Base-by-base conservation (phyloP, 2,113 vertebrate species). In the Scophthalmus maximus region DNA sequence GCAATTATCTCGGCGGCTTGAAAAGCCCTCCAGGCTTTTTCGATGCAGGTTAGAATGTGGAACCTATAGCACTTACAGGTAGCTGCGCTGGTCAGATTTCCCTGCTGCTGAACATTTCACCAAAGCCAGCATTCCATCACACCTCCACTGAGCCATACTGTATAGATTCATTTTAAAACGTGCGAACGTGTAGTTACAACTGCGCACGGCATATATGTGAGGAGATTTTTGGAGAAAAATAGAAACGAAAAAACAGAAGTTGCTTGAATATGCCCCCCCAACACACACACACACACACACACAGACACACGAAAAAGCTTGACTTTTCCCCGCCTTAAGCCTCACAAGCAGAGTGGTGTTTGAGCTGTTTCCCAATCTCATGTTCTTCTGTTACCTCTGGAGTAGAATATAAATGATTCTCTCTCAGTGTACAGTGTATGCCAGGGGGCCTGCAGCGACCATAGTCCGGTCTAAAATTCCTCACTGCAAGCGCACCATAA, bases 381-480 rank as follows among this genome's bases (percentile, higher is more conserved):
- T 92, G 89, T 92, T 93, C 90, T 89, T 89, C 91, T 91, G 85
- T 94, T 91, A 93, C 92, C 92, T 93, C 92, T 92, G 89, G 92
- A 92, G 90, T 87, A 87, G 91, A 94, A 94, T 93, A 93, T 92
- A 92, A 92, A 93, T 92, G 92, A 94, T 92, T 90, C 87, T 87
- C 87, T 90, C 88, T 89, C 82, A 85, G 87, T 85, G 84, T 88
- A 91, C 88, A 84, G 76, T 88, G 86, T 83, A 89, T 90, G 91
- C 91, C 92, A 92, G 90, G 87, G 89, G 87, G 87, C 92, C 92
- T 77, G 86, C 83, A 92, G 93, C 90, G 67, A 84, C 85, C 84
- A 68, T 76, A 79, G 88, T 92, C 91, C 89, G 80, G 89, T 91
- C 90, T 88, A 89, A 93, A 92, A 93, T 89, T 89, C 90, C 76